Conservation (phyloP, 2,888 invertebrate species). For the Callosobruchus maculatus region DNA sequence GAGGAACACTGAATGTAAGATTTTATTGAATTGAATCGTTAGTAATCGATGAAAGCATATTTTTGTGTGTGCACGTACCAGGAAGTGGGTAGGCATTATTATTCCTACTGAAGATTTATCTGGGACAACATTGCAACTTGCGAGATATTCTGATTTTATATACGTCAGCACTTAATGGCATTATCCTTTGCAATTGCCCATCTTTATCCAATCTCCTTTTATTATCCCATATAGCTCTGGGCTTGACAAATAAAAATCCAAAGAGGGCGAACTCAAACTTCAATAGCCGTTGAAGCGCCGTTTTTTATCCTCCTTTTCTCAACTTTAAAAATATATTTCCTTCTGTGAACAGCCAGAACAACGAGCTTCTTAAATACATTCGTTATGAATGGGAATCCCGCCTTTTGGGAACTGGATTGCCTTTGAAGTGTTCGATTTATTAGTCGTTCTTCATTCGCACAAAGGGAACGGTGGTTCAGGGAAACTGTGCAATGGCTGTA, state of each 20-base stretch:
- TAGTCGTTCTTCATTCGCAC: constrained; percentile 22
- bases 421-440: constrained; percentile 25
- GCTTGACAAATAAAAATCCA: background rate
- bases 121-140: too few relatives aligned
- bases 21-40: too few relatives aligned
- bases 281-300: background rate
- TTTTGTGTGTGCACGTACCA: too few relatives aligned
- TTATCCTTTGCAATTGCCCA: background rate
- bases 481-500: background rate
- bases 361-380: constrained; percentile 18
- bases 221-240: background rate
- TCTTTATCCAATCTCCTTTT: background rate
- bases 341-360: background rate
- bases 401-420: constrained; percentile 20
- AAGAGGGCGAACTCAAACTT: background rate
- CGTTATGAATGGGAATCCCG: constrained; percentile 26
- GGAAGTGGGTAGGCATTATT: too few relatives aligned
- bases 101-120: too few relatives aligned
- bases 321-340: constrained; percentile 2
- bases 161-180: too few relatives aligned
- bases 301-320: background rate
- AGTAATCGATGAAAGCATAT: too few relatives aligned
- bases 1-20: too few relatives aligned
- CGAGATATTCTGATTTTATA: too few relatives aligned
- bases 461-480: background rate